phyloP scores from a whole-genome alignment of 2,888 invertebrate species.

The Penaeus monodon region DNA sequence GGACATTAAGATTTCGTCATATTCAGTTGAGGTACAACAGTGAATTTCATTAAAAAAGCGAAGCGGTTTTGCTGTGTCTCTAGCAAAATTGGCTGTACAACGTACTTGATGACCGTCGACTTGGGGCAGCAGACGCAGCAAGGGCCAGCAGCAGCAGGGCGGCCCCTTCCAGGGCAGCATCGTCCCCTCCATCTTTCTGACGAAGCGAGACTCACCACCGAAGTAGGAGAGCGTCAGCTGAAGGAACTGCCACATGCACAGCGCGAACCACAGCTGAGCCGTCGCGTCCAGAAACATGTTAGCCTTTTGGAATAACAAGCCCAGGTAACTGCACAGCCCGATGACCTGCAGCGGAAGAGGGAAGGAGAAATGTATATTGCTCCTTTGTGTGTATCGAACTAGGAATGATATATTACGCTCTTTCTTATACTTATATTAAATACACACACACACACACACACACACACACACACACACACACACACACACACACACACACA shows the following conservation, averaged over 20 bases:
- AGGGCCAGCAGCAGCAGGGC: constrained; percentile 65
- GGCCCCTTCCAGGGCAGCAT: constrained; percentile 59
- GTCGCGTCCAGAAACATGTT: constrained; percentile 57
- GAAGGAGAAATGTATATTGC: no score
- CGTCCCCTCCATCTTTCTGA: constrained; percentile 45
- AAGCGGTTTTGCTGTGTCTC: not conserved
- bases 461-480: no score
- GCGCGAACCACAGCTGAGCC: constrained; percentile 59
- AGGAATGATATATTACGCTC: not conserved
- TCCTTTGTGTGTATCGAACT: no score
- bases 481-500: no score
- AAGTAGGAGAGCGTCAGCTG: constrained; percentile 58
- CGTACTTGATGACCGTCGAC: constrained; percentile 52
- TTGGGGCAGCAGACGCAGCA: constrained; percentile 59
- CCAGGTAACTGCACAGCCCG: constrained; percentile 59
- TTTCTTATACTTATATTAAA: not conserved
- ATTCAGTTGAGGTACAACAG: no score
- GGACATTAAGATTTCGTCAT: no score
- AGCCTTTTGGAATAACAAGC: constrained; percentile 61
- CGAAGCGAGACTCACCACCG: constrained; percentile 59
- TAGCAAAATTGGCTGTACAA: not conserved
- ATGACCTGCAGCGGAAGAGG: constrained; percentile 33
- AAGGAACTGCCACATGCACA: constrained; percentile 64
- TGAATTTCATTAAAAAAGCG: no score
- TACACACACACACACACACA: not conserved